These are phyloP conservation scores for Colinus virginianus DNA, from an alignment of 2,113 vertebrate genomes.

Conservation along the genomic window DNA sequence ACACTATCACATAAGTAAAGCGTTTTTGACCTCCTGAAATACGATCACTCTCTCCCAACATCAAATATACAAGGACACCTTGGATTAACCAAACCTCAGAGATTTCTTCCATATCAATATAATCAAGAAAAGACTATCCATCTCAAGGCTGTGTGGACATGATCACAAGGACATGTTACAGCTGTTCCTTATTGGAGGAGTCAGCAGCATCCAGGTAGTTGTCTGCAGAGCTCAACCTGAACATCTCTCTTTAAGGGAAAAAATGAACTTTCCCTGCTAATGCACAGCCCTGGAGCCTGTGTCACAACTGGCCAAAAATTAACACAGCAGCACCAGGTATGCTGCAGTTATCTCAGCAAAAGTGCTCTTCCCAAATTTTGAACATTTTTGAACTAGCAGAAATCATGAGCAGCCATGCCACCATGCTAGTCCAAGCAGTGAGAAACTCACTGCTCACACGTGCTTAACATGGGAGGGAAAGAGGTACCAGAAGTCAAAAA, in stretches of 20 bases:
- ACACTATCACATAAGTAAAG: accelerated
- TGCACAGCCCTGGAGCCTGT: neutral
- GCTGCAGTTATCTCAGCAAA: neutral
- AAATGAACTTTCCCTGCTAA: neutral
- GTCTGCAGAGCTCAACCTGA: neutral
- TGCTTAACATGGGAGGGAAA: neutral
- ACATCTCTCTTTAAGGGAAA: neutral
- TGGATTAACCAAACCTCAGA: neutral
- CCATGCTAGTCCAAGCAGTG: neutral
- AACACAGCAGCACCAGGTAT: neutral
- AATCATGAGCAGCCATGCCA: neutral
- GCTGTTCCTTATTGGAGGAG: neutral
- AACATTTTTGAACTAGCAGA: neutral
- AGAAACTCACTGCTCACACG: neutral
- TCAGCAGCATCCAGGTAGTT: neutral
- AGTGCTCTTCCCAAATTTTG: neutral
- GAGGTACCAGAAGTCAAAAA: neutral
- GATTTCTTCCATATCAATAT: neutral
- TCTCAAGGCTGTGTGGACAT: neutral
- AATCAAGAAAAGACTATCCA: neutral
- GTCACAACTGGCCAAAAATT: neutral
- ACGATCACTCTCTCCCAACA: accelerated
- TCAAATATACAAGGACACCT: neutral
- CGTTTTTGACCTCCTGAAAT: neutral
- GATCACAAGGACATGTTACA: neutral